Conservation (phyloP, 1,140 invertebrate genomes). For the Brachionus sp. region DNA sequence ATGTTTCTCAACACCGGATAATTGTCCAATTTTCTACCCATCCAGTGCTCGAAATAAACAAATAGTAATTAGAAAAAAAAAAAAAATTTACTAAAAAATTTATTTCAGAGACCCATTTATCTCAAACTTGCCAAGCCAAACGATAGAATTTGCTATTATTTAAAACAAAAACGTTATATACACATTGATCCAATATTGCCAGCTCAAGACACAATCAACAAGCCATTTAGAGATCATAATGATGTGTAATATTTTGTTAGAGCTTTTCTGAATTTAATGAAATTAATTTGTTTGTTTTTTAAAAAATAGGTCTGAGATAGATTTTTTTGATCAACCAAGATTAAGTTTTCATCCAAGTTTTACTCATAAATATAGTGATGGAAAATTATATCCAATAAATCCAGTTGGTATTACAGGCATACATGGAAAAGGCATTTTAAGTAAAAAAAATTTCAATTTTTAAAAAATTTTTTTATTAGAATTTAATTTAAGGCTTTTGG, state of each 20-base stretch:
- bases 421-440: constrained; percentile 62
- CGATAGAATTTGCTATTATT: not conserved
- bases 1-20: not conserved
- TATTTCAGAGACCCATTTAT: not conserved
- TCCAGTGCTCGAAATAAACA: not conserved
- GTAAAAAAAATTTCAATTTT: constrained; percentile 51
- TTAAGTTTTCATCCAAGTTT: not conserved
- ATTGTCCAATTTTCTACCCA: not conserved
- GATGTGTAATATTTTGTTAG: not conserved
- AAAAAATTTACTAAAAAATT: not conserved
- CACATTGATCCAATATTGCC: not conserved
- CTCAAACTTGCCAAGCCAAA: not conserved
- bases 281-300: too few species aligned
- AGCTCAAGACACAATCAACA: not conserved
- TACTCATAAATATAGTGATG: not conserved
- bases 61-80: not conserved
- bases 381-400: constrained; percentile 60
- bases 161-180: not conserved
- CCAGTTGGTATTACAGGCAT: constrained; percentile 75
- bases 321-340: not conserved
- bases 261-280: too few species aligned
- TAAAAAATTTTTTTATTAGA: not conserved
- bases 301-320: not conserved
- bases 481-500: not conserved
- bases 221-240: not conserved